Evolutionary conservation across 2,888 invertebrate species (phyloP).

Genomic region (Microctonus hyperodae): DNA sequence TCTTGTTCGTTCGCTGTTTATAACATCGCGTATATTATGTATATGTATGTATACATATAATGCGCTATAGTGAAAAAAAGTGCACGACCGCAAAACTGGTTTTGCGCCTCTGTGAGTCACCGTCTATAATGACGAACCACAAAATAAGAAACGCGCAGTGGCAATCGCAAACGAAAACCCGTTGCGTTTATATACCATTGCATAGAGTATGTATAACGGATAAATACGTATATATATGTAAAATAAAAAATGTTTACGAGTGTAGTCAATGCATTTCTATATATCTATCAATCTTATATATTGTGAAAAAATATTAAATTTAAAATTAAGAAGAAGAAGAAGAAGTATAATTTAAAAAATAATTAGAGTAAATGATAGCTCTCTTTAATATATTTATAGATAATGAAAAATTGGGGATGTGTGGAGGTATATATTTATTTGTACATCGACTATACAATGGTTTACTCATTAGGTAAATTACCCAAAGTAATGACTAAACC

Average conservation of each 20-base stretch:
- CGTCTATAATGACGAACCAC: conserved; percentile 58
- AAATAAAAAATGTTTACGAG: no score
- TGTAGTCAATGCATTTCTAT: no score
- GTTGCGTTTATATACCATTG: conserved; percentile 6
- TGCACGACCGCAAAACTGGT: conserved; percentile 55
- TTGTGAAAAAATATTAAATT: not conserved
- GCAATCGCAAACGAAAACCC: conserved; percentile 31
- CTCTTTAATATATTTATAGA: no score
- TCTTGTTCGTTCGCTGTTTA: conserved; percentile 20
- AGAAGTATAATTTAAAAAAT: no score
- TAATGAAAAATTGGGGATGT: not conserved
- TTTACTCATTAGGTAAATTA: not conserved
- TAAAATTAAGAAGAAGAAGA: no score
- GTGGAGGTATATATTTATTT: not conserved
- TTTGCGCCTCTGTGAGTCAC: conserved; percentile 57
- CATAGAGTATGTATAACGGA: not conserved
- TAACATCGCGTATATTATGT: conserved; percentile 43
- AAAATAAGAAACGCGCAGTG: conserved; percentile 37
- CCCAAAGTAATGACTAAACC: conserved; percentile 11
- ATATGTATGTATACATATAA: conserved; percentile 34
- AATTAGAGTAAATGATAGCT: no score
- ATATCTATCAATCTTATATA: no score
- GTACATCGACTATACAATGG: not conserved
- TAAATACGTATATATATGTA: not conserved
- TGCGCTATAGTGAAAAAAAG: conserved; percentile 39